phyloP scores from a whole-genome alignment of 2,888 invertebrate species.

The Boloria euphrosyne region DNA sequence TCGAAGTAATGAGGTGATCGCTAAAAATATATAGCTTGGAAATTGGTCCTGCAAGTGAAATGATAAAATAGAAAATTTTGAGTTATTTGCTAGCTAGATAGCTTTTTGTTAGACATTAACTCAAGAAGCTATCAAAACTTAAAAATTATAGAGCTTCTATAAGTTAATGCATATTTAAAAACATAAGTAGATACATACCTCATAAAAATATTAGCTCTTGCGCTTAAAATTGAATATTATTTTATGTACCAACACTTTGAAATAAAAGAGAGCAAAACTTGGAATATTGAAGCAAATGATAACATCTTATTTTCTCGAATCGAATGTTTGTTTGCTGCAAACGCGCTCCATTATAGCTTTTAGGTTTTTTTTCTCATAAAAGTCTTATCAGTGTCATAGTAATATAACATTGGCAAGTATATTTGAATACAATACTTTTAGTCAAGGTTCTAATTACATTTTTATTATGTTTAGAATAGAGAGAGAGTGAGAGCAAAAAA shows the following conservation, averaged over 20 bases:
- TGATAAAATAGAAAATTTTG: too few species aligned
- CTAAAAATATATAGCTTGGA: too few species aligned
- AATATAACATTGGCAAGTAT: not conserved
- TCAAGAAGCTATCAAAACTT: too few species aligned
- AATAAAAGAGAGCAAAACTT: slow-evolving; percentile 19
- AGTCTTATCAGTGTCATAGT: slow-evolving; percentile 5
- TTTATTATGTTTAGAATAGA: not conserved
- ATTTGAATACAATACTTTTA: slow-evolving; percentile 10
- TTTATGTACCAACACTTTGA: not conserved
- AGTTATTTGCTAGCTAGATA: too few species aligned
- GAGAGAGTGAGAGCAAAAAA: too few species aligned
- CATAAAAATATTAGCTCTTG: too few species aligned
- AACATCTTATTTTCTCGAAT: slow-evolving; percentile 30
- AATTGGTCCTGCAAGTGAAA: too few species aligned
- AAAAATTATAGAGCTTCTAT: too few species aligned
- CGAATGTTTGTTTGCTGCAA: slow-evolving; percentile 24
- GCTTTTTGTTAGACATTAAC: too few species aligned
- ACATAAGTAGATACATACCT: too few species aligned
- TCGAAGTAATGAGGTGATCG: too few species aligned
- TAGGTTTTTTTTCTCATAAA: slow-evolving; percentile 28
- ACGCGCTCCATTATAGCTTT: slow-evolving; percentile 25
- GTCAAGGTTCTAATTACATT: slow-evolving; percentile 3
- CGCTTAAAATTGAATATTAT: not conserved
- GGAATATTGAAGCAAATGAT: slow-evolving; percentile 30
- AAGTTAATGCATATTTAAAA: too few species aligned